Evolutionary conservation across 1,140 invertebrate genomes (phyloP), one percentile per base, ranked within the genome.

Genomic region (Gonioctena quinquepunctata): DNA sequence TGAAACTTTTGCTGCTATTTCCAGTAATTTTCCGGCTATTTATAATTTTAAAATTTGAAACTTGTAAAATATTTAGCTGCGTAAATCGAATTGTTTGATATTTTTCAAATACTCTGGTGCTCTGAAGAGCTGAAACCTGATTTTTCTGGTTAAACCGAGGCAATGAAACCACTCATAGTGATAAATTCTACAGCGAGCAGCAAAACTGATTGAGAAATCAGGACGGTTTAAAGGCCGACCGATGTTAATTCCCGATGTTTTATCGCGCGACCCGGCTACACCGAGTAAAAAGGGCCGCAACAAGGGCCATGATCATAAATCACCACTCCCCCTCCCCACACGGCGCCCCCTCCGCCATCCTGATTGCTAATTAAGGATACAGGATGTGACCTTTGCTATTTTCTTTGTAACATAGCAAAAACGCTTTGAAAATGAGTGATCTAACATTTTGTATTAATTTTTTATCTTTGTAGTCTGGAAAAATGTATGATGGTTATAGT

Each of bases 331-430:
- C 26, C 16, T 13, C 26, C 18, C 60, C 6, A 8, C 21, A 23
- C 56, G 8, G 60, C 0, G 16, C n/a, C 33, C 22, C 27, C 60
- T 11, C 16, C 26, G n/a, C 56, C 21, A 11, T 28, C 21, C 56
- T 59, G 21, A 62, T 62, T 21, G 18, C 60, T 62, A 62, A 62
- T 62, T 62, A 62, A 62, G 60, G 60, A 33, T 62, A 62, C 60
- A 62, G 28, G 27, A 62, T 62, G 60, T 62, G 60, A 62, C 26
- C 60, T 62, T 62, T 18, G 60, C 28, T 62, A 27, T 62, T 25
- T 25, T 25, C 56, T 25, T 16, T 23, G 56, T 59, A 25, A 59
- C 21, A 59, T 16, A 25, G 33, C 33, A 42, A 42, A 42, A 42
- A n/a, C 33, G 11, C 33, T 2, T 13, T n/a, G 16, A 42, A 42